phyloP scores from a whole-genome alignment of 2,797 vertebrate genomes.

The Coranthus polyacanthus region DNA sequence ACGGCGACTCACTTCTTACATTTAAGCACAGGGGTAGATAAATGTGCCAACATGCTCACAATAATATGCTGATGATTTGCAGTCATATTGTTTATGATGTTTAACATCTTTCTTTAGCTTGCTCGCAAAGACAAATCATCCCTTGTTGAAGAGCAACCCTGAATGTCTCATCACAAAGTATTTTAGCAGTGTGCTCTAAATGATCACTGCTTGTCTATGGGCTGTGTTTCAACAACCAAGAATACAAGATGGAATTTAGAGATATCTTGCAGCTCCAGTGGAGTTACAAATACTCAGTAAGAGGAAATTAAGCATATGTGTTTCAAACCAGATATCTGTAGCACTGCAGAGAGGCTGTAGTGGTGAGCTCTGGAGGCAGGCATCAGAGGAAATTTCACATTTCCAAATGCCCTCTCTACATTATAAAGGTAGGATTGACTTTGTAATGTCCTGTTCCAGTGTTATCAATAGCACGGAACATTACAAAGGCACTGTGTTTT shows the following conservation, averaged over 20 bases:
- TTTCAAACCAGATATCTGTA: conserved; percentile 1
- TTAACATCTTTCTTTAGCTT: conserved; percentile 5
- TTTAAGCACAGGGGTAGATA: too few relatives aligned
- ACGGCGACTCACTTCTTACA: too few relatives aligned
- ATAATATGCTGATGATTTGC: conserved; percentile 7
- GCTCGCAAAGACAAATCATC: not conserved
- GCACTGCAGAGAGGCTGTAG: not conserved
- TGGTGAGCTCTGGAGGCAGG: conserved; percentile 8
- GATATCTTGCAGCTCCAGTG: not conserved
- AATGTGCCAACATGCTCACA: conserved; percentile 11
- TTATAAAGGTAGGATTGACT: conserved; percentile 29
- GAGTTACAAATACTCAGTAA: not conserved
- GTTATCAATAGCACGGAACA: too few relatives aligned
- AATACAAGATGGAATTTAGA: conserved; percentile 9
- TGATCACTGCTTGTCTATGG: not conserved
- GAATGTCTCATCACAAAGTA: conserved; percentile 1
- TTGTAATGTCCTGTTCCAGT: conserved; percentile 11
- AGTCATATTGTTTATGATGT: not conserved
- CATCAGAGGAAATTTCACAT: not conserved
- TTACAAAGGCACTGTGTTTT: conserved; percentile 21
- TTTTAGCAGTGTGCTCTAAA: conserved; percentile 2
- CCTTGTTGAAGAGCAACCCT: not conserved
- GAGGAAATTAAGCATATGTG: not conserved
- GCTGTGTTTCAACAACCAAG: not conserved
- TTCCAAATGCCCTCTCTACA: not conserved